Conservation (phyloP, 2,797 vertebrate genomes). For the Gila robusta region DNA sequence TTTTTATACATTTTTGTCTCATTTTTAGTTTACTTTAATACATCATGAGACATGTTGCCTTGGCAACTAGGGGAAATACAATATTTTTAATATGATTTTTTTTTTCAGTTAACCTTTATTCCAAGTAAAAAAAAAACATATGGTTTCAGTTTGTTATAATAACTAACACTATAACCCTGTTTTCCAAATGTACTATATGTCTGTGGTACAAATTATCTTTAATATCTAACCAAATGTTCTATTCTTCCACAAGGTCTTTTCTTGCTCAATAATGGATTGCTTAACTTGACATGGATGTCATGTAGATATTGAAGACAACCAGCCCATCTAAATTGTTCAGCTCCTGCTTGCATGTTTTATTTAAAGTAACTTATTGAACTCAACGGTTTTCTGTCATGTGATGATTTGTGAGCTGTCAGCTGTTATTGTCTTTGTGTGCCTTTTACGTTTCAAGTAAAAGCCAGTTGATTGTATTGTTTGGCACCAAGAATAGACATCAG, state of each 20-base stretch:
- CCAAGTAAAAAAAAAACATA: not conserved
- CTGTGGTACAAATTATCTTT: not conserved
- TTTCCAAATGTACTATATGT: not conserved
- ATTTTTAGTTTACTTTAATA: not conserved
- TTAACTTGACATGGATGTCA: slow-evolving; percentile 19
- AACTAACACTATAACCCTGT: not conserved
- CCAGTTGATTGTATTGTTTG: slow-evolving; percentile 20
- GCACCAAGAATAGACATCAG: not conserved
- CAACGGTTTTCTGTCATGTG: slow-evolving; percentile 26
- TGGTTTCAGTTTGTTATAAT: not conserved
- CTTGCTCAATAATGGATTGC: not conserved
- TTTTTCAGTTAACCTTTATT: not conserved
- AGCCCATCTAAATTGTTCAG: slow-evolving; percentile 3
- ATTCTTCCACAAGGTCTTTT: not conserved
- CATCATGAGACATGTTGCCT: not conserved
- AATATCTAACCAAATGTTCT: not conserved
- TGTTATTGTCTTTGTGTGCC: slow-evolving; percentile 14
- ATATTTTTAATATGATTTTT: not conserved
- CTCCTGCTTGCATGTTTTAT: slow-evolving; percentile 20
- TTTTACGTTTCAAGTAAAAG: slow-evolving; percentile 24
- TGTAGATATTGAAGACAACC: slow-evolving; percentile 2
- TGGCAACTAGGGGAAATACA: not conserved
- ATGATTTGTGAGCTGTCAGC: slow-evolving; percentile 35
- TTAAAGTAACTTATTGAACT: slow-evolving; percentile 34
- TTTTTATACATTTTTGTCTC: not conserved